Conservation (phyloP, 2,888 invertebrate species). For the Heterodera filipjevi region DNA sequence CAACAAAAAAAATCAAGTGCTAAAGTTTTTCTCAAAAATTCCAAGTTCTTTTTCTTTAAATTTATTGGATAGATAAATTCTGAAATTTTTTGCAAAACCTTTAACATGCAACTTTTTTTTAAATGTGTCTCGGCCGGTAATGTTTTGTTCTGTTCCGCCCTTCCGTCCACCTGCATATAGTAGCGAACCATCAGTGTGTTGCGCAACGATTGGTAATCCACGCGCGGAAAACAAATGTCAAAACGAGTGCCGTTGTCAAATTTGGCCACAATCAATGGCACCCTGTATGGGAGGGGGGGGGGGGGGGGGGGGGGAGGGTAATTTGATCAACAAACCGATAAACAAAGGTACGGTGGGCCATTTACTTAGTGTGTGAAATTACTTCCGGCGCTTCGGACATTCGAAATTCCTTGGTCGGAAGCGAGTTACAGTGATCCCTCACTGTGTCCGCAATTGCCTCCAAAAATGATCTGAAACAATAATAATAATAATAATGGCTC, state of each 20-base stretch:
- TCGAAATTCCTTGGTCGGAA: neutral
- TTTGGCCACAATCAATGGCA: slow-evolving; percentile 47
- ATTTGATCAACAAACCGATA: neutral
- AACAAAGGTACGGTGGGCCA: no score
- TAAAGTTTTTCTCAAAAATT: no score
- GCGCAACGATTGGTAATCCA: slow-evolving; percentile 38
- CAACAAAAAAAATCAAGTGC: no score
- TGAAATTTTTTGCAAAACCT: no score
- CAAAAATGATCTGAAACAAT: slow-evolving; percentile 35
- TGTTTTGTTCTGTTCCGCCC: neutral
- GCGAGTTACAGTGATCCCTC: neutral
- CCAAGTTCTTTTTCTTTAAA: no score
- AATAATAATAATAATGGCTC: no score
- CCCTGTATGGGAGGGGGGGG: slow-evolving; percentile 6
- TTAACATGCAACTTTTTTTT: neutral
- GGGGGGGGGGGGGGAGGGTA: no score
- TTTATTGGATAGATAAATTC: no score
- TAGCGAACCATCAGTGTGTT: slow-evolving; percentile 52
- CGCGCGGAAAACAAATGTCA: slow-evolving; percentile 52
- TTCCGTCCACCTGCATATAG: slow-evolving; percentile 42
- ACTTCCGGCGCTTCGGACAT: neutral
- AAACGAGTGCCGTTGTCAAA: slow-evolving; percentile 45
- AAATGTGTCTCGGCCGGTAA: neutral
- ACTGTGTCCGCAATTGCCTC: slow-evolving; percentile 23
- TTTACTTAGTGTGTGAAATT: neutral